Percentiles rank a stretch among this genome's conserved stretches.
Conservation (phyloP, 2,888 invertebrate species). For the Ptychoptera albimana region DNA sequence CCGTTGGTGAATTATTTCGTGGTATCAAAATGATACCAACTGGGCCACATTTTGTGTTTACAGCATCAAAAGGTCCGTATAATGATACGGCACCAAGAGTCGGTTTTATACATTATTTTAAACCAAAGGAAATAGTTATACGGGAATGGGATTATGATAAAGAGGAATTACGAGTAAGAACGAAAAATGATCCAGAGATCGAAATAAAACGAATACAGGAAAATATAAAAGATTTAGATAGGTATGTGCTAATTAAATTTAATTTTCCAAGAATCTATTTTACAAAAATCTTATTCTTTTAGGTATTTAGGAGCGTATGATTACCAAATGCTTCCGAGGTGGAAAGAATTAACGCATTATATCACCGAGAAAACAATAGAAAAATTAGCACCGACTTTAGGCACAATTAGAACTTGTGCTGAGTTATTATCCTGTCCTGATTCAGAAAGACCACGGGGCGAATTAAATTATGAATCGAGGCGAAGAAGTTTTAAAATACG, state of each 20-base stretch:
- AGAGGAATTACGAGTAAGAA: slow-evolving; percentile 48
- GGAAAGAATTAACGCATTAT: slow-evolving; percentile 50
- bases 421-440: slow-evolving; percentile 61
- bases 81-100: slow-evolving; percentile 56
- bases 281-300: not conserved
- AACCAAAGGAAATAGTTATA: slow-evolving; percentile 65
- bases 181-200: slow-evolving; percentile 25
- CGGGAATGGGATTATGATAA: slow-evolving; percentile 67
- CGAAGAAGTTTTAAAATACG: slow-evolving; percentile 2
- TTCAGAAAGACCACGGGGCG: slow-evolving; percentile 48
- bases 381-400: slow-evolving; percentile 52
- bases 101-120: slow-evolving; percentile 77
- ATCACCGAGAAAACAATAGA: slow-evolving; percentile 48
- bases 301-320: slow-evolving; percentile 79
- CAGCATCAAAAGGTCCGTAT: slow-evolving; percentile 48
- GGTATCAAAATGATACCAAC: slow-evolving; percentile 99
- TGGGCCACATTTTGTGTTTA: slow-evolving; percentile 87
- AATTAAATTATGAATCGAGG: slow-evolving; percentile 3
- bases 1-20: slow-evolving; percentile 71
- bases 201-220: slow-evolving; percentile 27
- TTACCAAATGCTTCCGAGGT: slow-evolving; percentile 71
- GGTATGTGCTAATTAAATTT: slow-evolving; percentile 4
- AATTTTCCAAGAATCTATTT: not conserved
- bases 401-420: slow-evolving; percentile 63
- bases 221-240: slow-evolving; percentile 23